Evolutionary conservation across 2,888 invertebrate species (phyloP), one percentile per base, ranked within the genome.

Genomic region (Pedicia rivosa): DNA sequence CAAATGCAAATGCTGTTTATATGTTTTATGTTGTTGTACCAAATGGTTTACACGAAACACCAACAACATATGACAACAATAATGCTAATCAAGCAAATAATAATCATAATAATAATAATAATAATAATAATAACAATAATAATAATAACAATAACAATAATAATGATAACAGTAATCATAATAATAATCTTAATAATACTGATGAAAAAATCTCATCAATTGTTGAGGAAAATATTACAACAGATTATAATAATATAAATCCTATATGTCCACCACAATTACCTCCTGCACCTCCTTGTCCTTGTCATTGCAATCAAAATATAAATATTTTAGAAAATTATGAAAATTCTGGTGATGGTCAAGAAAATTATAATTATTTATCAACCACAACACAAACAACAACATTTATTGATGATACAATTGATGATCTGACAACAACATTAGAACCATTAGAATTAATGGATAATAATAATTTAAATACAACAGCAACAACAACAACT

Each of bases 11-110:
- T 51, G 74, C 75, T 33, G 67, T 84, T 43, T 86, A 84, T 62
- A 75, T 82, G 25, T 64, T 86, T 47, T 83, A 86, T 50, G 74
- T 86, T 41, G 78, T 78, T 42, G 75, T 87, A 38, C 86, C 86
- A 8, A 64, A 68, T 19, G 44, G 38, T 3, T 37, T 39, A 7
- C n/a, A 30, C 2, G 16, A n/a, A 30, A 10, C 20, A 22, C 20
- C 27, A n/a, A 36, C 14, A 22, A 67, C 65, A 44, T 44, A 42
- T 51, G 50, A 48, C 43, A 59, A 53, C 45, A 36, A 39, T 25
- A 10, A 27, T 9, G 36, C 35, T 8, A 35, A 36, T 20, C 19
- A 32, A 9, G 25, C 16, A 7, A 26, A 5, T n/a, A 19, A 25
- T 22, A 25, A 25, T 15, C 9, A 3, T 14, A 10, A 7, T 7